Base-by-base conservation (phyloP, 1,140 invertebrate genomes). In the Phymorhynchus buccinoides region DNA sequence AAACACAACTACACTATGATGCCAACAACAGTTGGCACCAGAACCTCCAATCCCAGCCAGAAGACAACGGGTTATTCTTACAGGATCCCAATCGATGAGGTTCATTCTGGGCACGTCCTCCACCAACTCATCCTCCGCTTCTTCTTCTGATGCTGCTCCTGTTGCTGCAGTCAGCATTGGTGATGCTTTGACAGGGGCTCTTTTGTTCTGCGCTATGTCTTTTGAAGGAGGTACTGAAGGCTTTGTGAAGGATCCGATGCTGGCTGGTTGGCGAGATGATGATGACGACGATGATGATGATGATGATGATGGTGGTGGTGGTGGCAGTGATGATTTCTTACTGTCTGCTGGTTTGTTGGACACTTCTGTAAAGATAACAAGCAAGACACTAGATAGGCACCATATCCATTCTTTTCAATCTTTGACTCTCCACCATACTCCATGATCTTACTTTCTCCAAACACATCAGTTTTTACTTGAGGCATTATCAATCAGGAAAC, bases 11-110 rank as follows among this genome's bases (percentile, higher is more conserved):
- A n/a, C n/a, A n/a, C n/a, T n/a, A n/a, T n/a, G n/a, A n/a, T n/a
- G n/a, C n/a, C n/a, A 48, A 48, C 44, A 48, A 48, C 44, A 48
- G 18, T 9, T 9, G 18, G 44, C 44, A 48, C 6, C 6, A 48
- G 7, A 48, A 48, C 6, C 44, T n/a, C 7, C 18, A 62, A 12
- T 27, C 56, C 56, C 12, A 22, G 4, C 22, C 12, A 4, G 7
- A 12, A 9, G 56, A 62, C 56, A 14, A 22, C 0, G 22, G 4
- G 4, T 12, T 22, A 0, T 41, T 22, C 73, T 75, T 88, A 94
- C 94, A 32, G 93, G 93, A 86, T 94, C 90, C 94, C 94, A 94
- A 80, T 89, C 84, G 27, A 68, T 90, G 2, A 92, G 75, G 83
- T 91, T 91, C 81, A 91, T 88, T 77, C 90, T 88, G 37, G 89